phyloP scores from a whole-genome alignment of 2,888 invertebrate species.

The Apodemia mormo region DNA sequence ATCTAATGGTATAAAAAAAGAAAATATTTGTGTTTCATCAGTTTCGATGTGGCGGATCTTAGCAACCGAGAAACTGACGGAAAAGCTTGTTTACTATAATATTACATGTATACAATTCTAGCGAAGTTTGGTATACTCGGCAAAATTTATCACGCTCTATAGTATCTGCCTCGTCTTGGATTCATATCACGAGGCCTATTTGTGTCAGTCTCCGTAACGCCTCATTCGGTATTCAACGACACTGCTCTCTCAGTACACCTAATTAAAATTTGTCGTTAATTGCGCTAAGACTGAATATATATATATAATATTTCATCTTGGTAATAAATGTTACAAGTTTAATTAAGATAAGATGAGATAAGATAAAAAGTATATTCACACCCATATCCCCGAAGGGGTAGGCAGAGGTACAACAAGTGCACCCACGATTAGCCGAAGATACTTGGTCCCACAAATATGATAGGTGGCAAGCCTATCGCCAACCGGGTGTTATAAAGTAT shows the following conservation, averaged over 20 bases:
- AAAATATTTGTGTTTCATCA: too few relatives aligned
- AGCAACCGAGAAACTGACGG: neutral
- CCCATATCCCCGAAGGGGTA: too few relatives aligned
- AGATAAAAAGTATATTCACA: too few relatives aligned
- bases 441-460: too few relatives aligned
- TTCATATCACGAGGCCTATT: neutral
- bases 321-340: neutral
- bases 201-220: neutral
- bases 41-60: too few relatives aligned
- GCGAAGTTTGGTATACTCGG: neutral
- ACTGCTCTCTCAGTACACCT: neutral
- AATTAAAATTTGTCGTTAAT: neutral
- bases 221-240: conserved; percentile 7
- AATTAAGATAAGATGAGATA: neutral
- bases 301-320: neutral
- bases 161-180: neutral
- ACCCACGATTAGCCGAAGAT: too few relatives aligned
- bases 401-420: too few relatives aligned
- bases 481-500: too few relatives aligned
- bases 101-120: neutral
- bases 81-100: too few relatives aligned
- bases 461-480: too few relatives aligned
- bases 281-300: neutral
- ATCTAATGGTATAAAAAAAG: too few relatives aligned
- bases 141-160: neutral